Evolutionary conservation across 1,140 invertebrate genomes (phyloP).

Genomic region (Adelges cooleyi): DNA sequence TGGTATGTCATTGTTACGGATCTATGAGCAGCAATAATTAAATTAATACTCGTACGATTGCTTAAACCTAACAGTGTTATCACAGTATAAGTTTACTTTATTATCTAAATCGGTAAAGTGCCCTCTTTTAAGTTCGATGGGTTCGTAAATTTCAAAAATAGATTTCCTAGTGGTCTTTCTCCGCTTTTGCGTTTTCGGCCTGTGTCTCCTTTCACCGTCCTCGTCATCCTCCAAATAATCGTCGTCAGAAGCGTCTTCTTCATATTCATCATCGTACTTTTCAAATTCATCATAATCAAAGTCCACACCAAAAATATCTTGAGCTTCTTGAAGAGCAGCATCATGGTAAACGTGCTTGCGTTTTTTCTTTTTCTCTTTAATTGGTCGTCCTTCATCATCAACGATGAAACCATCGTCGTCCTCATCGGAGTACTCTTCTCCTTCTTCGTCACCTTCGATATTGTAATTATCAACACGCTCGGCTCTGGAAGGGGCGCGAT

Average conservation of each 20-base stretch:
- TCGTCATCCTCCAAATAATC: constrained; percentile 63
- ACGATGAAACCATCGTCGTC: constrained; percentile 97
- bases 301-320: constrained; percentile 98
- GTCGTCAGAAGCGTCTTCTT: constrained; percentile 66
- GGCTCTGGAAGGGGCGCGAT: constrained; percentile 45
- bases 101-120: constrained; percentile 93
- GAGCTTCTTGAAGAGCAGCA: constrained; percentile 89
- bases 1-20: constrained; percentile 77
- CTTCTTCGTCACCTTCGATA: constrained; percentile 53
- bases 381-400: constrained; percentile 86
- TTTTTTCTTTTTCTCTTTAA: constrained; percentile 75
- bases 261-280: constrained; percentile 76
- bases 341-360: constrained; percentile 82
- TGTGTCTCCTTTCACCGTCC: constrained; percentile 45
- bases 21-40: constrained; percentile 39
- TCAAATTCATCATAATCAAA: constrained; percentile 96
- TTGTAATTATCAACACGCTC: constrained; percentile 59
- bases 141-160: constrained; percentile 94
- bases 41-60: too few species aligned
- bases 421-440: constrained; percentile 65
- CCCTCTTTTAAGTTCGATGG: constrained; percentile 88
- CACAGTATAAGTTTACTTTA: constrained; percentile 45
- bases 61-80: background rate
- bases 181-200: constrained; percentile 37
- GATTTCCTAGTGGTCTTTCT: constrained; percentile 76